Base-by-base conservation (phyloP, 35 echinoderm and acorn worm species). In the Lytechinus pictus region DNA sequence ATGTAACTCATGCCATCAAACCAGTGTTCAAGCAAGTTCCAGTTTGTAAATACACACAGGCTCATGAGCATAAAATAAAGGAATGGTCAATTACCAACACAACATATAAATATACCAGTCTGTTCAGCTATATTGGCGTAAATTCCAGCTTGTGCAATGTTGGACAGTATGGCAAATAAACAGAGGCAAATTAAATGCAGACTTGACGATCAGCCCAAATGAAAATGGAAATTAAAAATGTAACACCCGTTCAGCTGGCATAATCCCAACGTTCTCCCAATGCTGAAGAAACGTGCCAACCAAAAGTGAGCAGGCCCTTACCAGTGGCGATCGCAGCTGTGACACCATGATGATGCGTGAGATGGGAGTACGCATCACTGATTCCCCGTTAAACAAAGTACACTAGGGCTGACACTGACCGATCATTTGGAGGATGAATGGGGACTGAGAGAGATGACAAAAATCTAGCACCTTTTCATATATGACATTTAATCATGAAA, bases 261-360 rank as follows among this genome's bases (percentile, higher is more conserved):
- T 24, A 79, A 79, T 79, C 66, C 66, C 66, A n/a, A 79, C 66
- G 19, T 79, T 79, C 66, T 27, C 19, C 66, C 21, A 24, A 79
- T 24, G 66, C 66, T 79, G 6, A 1, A 57, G 8, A 71, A 71
- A 27, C 66, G 19, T 79, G 66, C 16, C 66, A 79, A 79, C 66
- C 66, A 24, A 24, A 60, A 79, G 66, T 79, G 66, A 79, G 66
- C 19, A 79, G 66, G 21, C 66, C 66, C 24, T 79, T 79, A 79
- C n/a, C 21, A 79, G 4, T 79, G 66, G 66, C n/a, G 66, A 79
- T 79, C 66, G 66, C 66, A 79, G 66, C 66, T 79, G 66, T 79
- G 66, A 79, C 66, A 79, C 66, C 66, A 16, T 79, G 66, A 79
- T 79, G 66, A 79, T 79, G 66, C 66, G 66, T 79, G 66, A 79